A percentile compares a stretch with the other conserved stretches of the same genome.
Evolutionary conservation across 1,140 invertebrate genomes (phyloP).

Genomic region (Calliphora vicina): DNA sequence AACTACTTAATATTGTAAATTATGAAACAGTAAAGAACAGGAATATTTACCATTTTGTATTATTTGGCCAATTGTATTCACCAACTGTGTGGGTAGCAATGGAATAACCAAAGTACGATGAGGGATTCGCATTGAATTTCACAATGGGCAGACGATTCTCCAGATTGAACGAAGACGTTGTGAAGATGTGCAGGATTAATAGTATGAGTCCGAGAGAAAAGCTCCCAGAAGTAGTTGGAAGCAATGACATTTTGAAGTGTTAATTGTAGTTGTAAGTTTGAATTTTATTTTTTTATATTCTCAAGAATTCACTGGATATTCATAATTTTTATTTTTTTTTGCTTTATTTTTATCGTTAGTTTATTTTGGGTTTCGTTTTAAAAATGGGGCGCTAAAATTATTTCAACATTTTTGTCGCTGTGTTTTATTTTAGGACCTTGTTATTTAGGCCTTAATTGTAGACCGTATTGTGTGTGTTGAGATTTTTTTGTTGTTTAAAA

Average conservation of each 20-base stretch:
- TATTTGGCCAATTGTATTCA: slow-evolving; percentile 53
- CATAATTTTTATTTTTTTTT: too few species aligned
- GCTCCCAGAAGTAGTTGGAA: neutral
- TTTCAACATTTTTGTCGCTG: neutral
- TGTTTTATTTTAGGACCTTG: neutral
- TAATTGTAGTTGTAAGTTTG: neutral
- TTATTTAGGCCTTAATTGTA: neutral
- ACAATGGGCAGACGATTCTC: slow-evolving; percentile 57
- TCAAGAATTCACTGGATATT: neutral
- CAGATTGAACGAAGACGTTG: slow-evolving; percentile 49
- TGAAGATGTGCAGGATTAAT: neutral
- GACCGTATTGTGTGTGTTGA: neutral
- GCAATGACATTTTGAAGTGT: neutral
- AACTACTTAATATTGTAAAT: too few species aligned
- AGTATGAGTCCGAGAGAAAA: neutral
- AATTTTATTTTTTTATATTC: neutral
- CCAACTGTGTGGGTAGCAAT: slow-evolving; percentile 58
- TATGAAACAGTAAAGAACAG: neutral
- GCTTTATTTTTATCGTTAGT: too few species aligned
- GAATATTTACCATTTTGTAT: slow-evolving; percentile 57
- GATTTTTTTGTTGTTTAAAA: neutral
- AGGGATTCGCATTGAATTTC: slow-evolving; percentile 51
- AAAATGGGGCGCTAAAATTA: neutral
- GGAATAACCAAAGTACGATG: slow-evolving; percentile 59
- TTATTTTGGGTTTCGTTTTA: neutral